Percentiles rank a stretch among this genome's conserved stretches.
Conservation (phyloP, 1,140 invertebrate genomes). For the Drosophila arizonae region DNA sequence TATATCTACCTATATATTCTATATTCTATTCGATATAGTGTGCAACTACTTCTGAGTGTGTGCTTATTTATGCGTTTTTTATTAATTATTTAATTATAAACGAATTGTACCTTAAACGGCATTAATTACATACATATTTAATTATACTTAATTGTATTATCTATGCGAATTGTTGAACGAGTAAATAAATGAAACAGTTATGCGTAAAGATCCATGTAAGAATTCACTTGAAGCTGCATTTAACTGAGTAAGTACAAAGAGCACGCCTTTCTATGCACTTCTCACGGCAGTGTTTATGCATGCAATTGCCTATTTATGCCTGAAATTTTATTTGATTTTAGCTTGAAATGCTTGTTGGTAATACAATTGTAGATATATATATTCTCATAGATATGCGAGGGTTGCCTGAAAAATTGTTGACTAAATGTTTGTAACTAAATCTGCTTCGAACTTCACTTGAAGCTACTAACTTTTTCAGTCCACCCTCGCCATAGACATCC, state of each 20-base stretch:
- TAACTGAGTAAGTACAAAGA: slow-evolving; percentile 39
- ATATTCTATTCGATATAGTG: background rate
- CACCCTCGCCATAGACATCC: background rate
- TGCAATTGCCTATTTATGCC: slow-evolving; percentile 3
- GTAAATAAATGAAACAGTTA: slow-evolving; percentile 65
- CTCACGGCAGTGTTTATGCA: slow-evolving; percentile 1
- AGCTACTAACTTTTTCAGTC: background rate
- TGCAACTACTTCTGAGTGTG: slow-evolving; percentile 35
- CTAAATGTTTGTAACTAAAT: too few species aligned
- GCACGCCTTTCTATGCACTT: slow-evolving; percentile 19
- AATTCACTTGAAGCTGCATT: background rate
- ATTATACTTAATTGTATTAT: slow-evolving; percentile 65
- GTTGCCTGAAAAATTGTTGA: too few species aligned
- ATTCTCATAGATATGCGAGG: too few species aligned
- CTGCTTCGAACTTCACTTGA: too few species aligned
- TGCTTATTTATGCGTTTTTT: slow-evolving; percentile 64
- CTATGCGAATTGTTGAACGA: slow-evolving; percentile 67
- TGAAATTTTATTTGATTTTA: background rate
- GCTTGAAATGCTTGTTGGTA: background rate
- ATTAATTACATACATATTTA: slow-evolving; percentile 54
- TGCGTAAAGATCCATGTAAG: slow-evolving; percentile 41
- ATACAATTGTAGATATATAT: too few species aligned
- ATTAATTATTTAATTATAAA: slow-evolving; percentile 57
- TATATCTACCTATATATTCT: too few species aligned
- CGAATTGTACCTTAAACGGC: slow-evolving; percentile 76